Conservation (phyloP, 2,113 vertebrate genomes). For the Noctilio leporinus region DNA sequence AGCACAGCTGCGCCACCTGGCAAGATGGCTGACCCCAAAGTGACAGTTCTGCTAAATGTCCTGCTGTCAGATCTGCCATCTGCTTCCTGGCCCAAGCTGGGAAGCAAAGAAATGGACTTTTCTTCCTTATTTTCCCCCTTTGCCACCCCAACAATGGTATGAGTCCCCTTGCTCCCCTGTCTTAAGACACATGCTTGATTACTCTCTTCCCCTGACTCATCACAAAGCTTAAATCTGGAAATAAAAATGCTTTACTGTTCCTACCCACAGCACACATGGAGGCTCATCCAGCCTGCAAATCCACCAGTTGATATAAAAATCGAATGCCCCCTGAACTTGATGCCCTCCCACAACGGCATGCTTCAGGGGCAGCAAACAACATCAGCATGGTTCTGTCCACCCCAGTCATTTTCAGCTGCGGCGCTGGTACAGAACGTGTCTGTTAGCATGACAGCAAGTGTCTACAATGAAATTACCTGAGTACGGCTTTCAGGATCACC, state of each 20-base stretch:
- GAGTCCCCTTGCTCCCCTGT: background rate
- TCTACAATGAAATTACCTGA: background rate
- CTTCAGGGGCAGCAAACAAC: background rate
- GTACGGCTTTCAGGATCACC: background rate
- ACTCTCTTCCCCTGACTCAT: background rate
- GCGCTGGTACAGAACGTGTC: background rate
- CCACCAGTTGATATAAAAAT: background rate
- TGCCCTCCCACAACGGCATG: background rate
- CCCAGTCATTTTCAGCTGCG: background rate
- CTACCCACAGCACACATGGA: background rate
- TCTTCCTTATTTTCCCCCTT: background rate
- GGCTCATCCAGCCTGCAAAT: background rate
- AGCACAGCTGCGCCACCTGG: slow-evolving; percentile 7
- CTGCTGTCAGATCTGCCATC: slow-evolving; percentile 23
- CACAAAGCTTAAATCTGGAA: background rate
- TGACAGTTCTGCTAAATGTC: slow-evolving; percentile 41
- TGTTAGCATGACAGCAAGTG: background rate
- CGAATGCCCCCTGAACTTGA: background rate
- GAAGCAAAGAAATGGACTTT: background rate
- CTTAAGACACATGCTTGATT: background rate
- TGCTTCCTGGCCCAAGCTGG: slow-evolving; percentile 8
- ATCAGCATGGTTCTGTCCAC: fast-evolving
- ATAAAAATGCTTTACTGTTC: background rate
- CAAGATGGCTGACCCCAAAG: background rate
- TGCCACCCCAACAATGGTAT: background rate